These are phyloP conservation scores for Megaptera novaeangliae DNA, from an alignment of 2,113 vertebrate genomes.

Conservation along the genomic window DNA sequence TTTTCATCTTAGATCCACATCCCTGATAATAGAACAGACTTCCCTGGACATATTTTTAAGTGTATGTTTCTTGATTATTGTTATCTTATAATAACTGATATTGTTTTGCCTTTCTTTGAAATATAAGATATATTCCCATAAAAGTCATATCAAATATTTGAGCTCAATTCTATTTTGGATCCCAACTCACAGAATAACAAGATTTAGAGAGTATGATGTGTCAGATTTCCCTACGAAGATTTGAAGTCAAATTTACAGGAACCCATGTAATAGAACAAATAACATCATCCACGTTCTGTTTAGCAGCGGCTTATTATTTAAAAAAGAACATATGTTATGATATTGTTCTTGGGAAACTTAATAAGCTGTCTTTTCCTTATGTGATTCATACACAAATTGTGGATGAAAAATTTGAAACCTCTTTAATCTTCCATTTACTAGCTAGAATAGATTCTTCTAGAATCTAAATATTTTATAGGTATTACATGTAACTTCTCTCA, in stretches of 20 bases:
- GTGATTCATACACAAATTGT: not conserved
- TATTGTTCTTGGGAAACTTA: not conserved
- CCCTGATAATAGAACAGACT: not conserved
- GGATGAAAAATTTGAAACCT: not conserved
- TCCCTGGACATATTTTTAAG: not conserved
- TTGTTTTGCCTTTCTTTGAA: not conserved
- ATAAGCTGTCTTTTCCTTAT: not conserved
- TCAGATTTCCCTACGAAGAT: not conserved
- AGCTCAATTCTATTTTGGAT: slow-evolving; percentile 27
- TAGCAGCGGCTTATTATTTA: not conserved
- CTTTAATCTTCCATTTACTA: not conserved
- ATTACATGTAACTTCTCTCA: not conserved
- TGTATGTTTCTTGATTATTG: not conserved
- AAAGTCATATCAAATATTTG: not conserved
- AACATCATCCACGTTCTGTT: not conserved
- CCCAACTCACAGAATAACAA: not conserved
- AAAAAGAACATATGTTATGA: not conserved
- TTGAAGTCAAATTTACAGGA: not conserved
- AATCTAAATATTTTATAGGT: not conserved
- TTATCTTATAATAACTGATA: not conserved
- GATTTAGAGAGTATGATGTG: slow-evolving; percentile 9
- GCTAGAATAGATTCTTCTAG: not conserved
- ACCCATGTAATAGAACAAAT: not conserved
- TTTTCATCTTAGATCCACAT: not conserved
- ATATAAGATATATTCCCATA: not conserved